Evolutionary conservation across 1,140 invertebrate genomes (phyloP), one percentile per base, ranked within the genome.

Genomic region (Hycleus cichorii): DNA sequence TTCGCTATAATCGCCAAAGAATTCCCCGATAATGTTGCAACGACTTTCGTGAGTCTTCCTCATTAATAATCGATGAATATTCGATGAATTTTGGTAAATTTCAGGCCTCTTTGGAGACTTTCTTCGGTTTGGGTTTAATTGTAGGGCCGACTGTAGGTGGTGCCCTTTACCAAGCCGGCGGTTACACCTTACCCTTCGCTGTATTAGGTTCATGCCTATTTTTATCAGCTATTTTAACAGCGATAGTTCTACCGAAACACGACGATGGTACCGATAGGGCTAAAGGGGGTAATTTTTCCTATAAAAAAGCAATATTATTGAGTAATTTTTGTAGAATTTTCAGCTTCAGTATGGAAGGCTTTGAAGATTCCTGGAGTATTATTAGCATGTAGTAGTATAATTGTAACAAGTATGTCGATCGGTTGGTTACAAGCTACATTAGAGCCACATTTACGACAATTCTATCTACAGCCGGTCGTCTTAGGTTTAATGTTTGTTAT

Each of bases 1-100:
- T 96, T 95, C 76, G 90, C 93, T 1, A 93, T 96, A 49, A 90
- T 95, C 46, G 92, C 93, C n/a, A 88, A 88, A 72, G 90, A 94
- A 75, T 97, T 97, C 78, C 91, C 93, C 0, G 79, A 91, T 52
- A 88, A 90, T 67, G 88, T 97, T 0, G 89, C 91, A 0, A 91
- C 89, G 1, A 91, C 92, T 61, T 93, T 97, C 78, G 92, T 93
- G 76, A 87, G 83, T 77, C 64, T 18, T 18, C 18, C 18, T 1
- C 18, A 18, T 18, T 18, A 1, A 18, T 18, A 18, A 18, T 18
- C 18, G 2, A 18, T 18, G 18, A 32, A 32, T 32, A 25, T 46
- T 11, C 10, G 5, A 2, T 38, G 12, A 25, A 12, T 47, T 25
- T 47, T 7, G 8, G 9, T n/a, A n/a, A 45, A 10, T 53, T 45